These are phyloP conservation scores for Erebia epiphron DNA, from an alignment of 2,888 invertebrate genomes.

Conservation along the genomic window DNA sequence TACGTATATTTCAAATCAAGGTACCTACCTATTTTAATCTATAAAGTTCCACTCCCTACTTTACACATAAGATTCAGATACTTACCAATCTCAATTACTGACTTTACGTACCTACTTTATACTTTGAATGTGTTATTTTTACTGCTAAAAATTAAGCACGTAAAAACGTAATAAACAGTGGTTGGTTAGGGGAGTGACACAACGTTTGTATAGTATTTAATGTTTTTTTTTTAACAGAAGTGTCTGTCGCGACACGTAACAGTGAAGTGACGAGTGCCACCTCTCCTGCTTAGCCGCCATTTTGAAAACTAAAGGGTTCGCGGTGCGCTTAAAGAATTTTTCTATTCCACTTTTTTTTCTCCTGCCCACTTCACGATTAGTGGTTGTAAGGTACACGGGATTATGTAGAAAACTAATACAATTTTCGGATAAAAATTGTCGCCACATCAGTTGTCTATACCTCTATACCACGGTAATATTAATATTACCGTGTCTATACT, in stretches of 20 bases:
- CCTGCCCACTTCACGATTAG: conserved; percentile 47
- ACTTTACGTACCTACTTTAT: not conserved
- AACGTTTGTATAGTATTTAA: conserved; percentile 38
- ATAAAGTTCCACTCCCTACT: not conserved
- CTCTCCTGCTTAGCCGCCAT: conserved; percentile 59
- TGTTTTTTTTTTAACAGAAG: conserved; percentile 47
- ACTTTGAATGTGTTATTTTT: conserved; percentile 3
- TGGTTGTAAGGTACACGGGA: conserved; percentile 41
- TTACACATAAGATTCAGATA: not conserved
- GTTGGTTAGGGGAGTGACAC: conserved; percentile 28
- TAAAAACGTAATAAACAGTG: conserved; percentile 27
- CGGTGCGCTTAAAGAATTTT: conserved; percentile 50
- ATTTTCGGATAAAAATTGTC: not conserved
- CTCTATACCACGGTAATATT: too few relatives aligned
- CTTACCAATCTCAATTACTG: not conserved
- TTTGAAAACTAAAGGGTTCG: conserved; percentile 60
- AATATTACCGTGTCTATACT: too few relatives aligned
- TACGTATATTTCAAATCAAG: too few relatives aligned
- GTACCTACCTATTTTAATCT: too few relatives aligned
- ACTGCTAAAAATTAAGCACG: conserved; percentile 11
- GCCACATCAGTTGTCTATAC: too few relatives aligned
- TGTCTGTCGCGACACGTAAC: conserved; percentile 58
- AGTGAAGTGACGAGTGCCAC: conserved; percentile 54
- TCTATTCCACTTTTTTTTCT: conserved; percentile 50
- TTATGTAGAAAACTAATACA: conserved; percentile 27